Evolutionary conservation across 2,888 invertebrate genomes (phyloP), one percentile per base, ranked within the genome.

Genomic region (Drosophila anomelani): DNA sequence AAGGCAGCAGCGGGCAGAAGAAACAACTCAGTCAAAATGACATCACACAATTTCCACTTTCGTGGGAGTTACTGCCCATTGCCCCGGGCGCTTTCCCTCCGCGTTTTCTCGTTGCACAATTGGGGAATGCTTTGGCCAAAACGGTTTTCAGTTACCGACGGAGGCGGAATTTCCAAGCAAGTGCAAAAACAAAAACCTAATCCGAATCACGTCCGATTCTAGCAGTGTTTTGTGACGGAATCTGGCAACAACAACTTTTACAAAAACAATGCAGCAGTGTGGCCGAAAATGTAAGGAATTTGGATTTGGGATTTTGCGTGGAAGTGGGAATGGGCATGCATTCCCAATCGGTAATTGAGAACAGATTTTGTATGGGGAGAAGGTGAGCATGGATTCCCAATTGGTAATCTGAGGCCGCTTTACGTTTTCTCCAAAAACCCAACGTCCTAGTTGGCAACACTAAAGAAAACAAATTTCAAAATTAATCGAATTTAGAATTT

Each of bases 21-120:
- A 15, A 51, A 51, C 51, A 51, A 51, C 51, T 62, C 62, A 47
- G 57, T 57, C 68, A 41, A 68, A 69, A 68, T 68, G 68, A 68
- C 68, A 68, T 69, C 70, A 69, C 69, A 69, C 70, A 51, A 70
- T 70, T 58, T 49, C 51, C 69, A 43, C 57, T 68, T 68, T 51
- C 70, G 71, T 61, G 51, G 39, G 61, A 60, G 53, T 60, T 60
- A 34, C 51, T 70, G 51, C 36, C 46, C 70, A 59, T 59, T 70
- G 44, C 70, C 68, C 59, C 41, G 17, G 17, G 23, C 47, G 39
- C 23, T 47, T 39, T 41, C 39, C 29, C 41, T 34, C 34, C 38
- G 34, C 17, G 82, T 81, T 76, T 77, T 74, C 79, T 81, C 87
- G 84, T 87, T 84, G 84, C 79, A 82, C 84, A 69, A 58, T 56